These are phyloP conservation scores for Pandemis heparana DNA, from an alignment of 2,888 invertebrate species.

Conservation along the genomic window DNA sequence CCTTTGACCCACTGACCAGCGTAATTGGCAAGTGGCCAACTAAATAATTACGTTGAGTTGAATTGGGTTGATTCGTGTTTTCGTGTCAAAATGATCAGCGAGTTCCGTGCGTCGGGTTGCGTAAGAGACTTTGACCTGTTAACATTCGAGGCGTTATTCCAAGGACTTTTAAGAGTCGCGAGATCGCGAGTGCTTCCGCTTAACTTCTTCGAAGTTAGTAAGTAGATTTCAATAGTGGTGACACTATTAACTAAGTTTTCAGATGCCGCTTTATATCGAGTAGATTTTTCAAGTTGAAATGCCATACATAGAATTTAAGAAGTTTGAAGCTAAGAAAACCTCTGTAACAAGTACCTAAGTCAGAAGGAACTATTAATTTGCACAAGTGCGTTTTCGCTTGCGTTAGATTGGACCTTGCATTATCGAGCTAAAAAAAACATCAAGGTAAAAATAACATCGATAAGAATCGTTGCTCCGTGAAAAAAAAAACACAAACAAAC, in stretches of 20 bases:
- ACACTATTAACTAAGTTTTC: neutral
- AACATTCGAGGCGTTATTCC: conserved; percentile 23
- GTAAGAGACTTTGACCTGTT: conserved; percentile 36
- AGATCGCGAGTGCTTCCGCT: neutral
- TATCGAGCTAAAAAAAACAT: too few relatives aligned
- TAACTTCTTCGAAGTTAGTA: neutral
- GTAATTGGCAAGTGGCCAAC: conserved; percentile 43
- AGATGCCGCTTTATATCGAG: neutral
- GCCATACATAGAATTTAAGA: too few relatives aligned
- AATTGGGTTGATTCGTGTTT: conserved; percentile 37
- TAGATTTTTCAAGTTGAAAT: too few relatives aligned
- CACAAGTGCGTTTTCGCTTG: too few relatives aligned
- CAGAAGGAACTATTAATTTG: too few relatives aligned
- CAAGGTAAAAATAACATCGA: too few relatives aligned
- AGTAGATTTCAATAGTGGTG: neutral
- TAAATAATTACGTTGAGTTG: conserved; percentile 32
- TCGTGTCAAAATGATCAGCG: conserved; percentile 32
- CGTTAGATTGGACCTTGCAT: too few relatives aligned
- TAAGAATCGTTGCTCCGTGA: too few relatives aligned
- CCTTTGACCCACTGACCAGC: conserved; percentile 32
- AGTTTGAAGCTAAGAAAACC: too few relatives aligned
- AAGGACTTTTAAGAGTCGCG: conserved; percentile 6
- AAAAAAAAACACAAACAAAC: too few relatives aligned
- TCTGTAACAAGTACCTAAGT: too few relatives aligned
- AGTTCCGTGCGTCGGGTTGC: conserved; percentile 33